Percentiles rank a stretch among this genome's conserved stretches.
These are phyloP conservation scores for Porites lutea DNA, from an alignment of 64 coral and sea anemone species.

Conservation along the genomic window DNA sequence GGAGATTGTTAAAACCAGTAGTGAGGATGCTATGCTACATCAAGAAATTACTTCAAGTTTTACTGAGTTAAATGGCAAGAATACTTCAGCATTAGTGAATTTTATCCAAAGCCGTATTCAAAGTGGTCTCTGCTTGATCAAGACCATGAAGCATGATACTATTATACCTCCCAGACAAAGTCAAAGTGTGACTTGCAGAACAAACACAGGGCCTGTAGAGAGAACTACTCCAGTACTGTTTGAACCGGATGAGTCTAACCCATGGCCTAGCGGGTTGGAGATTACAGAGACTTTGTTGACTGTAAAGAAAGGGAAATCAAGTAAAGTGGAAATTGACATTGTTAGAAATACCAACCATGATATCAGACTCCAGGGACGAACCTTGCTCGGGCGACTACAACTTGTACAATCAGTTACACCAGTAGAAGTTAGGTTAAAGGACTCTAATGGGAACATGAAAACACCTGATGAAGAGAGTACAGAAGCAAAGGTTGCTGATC, in stretches of 20 bases:
- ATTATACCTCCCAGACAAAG: neutral
- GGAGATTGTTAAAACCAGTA: too few species aligned
- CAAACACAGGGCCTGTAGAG: slow-evolving; percentile 5
- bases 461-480: too few species aligned
- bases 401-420: slow-evolving; percentile 6
- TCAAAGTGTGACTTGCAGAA: neutral
- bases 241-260: slow-evolving; percentile 21
- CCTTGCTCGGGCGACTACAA: slow-evolving; percentile 25
- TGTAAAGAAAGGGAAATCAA: slow-evolving; percentile 5
- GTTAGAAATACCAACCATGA: neutral
- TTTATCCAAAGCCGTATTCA: neutral
- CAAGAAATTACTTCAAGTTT: neutral
- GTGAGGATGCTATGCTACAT: neutral
- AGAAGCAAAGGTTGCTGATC: too few species aligned
- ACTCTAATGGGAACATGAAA: neutral
- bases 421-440: neutral
- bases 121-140: neutral
- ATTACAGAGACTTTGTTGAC: neutral
- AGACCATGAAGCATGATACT: neutral
- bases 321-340: neutral
- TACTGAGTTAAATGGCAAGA: slow-evolving; percentile 1
- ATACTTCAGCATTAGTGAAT: neutral
- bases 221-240: slow-evolving; percentile 6
- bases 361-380: neutral
- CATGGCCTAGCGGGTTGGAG: slow-evolving; percentile 5